These are phyloP conservation scores for Merluccius polli DNA, from an alignment of 2,797 vertebrate genomes.

Conservation along the genomic window DNA sequence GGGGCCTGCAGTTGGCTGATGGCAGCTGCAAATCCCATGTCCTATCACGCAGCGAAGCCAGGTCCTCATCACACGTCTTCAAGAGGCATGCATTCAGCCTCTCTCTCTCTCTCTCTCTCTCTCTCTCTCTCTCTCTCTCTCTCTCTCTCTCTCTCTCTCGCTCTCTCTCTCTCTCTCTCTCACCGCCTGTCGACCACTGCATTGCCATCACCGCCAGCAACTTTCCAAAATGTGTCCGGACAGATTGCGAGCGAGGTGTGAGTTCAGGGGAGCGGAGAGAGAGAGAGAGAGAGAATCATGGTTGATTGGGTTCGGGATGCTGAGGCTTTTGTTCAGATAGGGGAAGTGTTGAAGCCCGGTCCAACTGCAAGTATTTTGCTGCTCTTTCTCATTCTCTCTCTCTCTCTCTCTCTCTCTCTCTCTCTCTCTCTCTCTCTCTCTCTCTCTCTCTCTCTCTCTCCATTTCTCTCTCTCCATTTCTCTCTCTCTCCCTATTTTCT, in stretches of 20 bases:
- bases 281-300: slow-evolving; percentile 35
- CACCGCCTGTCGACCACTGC: slow-evolving; percentile 25
- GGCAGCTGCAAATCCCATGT: slow-evolving; percentile 49
- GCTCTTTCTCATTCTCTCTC: slow-evolving; percentile 4
- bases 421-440: neutral
- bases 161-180: neutral
- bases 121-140: neutral
- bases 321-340: slow-evolving; percentile 17
- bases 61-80: slow-evolving; percentile 63
- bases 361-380: slow-evolving; percentile 32
- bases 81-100: slow-evolving; percentile 50
- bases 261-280: slow-evolving; percentile 14
- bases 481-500: too few relatives aligned
- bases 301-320: slow-evolving; percentile 52
- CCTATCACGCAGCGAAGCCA: slow-evolving; percentile 55
- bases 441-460: neutral
- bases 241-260: slow-evolving; percentile 23
- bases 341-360: slow-evolving; percentile 4
- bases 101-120: too few relatives aligned
- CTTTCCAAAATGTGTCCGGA: slow-evolving; percentile 41
- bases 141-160: neutral
- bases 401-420: slow-evolving; percentile 2
- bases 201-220: slow-evolving; percentile 33
- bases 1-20: slow-evolving; percentile 34
- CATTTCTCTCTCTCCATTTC: neutral